phyloP scores from a whole-genome alignment of 2,113 vertebrate genomes.

The Cebus imitator region DNA sequence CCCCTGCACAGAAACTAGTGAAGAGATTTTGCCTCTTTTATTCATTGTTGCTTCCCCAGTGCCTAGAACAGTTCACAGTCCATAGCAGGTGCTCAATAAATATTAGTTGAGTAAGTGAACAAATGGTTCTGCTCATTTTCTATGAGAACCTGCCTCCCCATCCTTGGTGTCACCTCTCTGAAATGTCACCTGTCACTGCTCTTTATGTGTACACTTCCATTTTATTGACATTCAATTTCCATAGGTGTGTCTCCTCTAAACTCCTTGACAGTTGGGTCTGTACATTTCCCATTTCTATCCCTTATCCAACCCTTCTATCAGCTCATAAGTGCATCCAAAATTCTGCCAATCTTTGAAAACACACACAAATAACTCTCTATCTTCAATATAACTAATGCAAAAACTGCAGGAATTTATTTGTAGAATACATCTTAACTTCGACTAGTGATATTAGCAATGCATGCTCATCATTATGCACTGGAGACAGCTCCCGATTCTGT shows the following conservation, averaged over 20 bases:
- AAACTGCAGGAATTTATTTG: neutral
- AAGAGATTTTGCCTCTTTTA: neutral
- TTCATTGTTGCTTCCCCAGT: neutral
- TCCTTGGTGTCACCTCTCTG: rapidly evolving
- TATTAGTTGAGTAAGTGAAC: neutral
- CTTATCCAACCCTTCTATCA: neutral
- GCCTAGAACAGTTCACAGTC: neutral
- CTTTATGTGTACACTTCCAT: rapidly evolving
- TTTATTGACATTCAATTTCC: neutral
- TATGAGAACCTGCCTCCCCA: neutral
- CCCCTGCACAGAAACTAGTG: neutral
- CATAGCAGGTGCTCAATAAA: neutral
- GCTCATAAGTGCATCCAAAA: neutral
- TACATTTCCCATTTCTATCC: rapidly evolving
- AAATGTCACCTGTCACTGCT: too few relatives aligned
- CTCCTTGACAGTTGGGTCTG: neutral
- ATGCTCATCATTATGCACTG: rapidly evolving
- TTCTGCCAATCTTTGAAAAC: neutral
- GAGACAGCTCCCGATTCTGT: neutral
- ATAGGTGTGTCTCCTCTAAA: neutral
- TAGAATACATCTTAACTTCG: neutral
- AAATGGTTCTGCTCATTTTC: neutral
- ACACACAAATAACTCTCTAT: too few relatives aligned
- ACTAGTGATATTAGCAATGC: neutral
- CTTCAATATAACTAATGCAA: neutral